A percentile compares a stretch with the other conserved stretches of the same genome.
These are phyloP conservation scores for Cirrhinus mrigala DNA, from an alignment of 2,797 vertebrate genomes.

Conservation along the genomic window DNA sequence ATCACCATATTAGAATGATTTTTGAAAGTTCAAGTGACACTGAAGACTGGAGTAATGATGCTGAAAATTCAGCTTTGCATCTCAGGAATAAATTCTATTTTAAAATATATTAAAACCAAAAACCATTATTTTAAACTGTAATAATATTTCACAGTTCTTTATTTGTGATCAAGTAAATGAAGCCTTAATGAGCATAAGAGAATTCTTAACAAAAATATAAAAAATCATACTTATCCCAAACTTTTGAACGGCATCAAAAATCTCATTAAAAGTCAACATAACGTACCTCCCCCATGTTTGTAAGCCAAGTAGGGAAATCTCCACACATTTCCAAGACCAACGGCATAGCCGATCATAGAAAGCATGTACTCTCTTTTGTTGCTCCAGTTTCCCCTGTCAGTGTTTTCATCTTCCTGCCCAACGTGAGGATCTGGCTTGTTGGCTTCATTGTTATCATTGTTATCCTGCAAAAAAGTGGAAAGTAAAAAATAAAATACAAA, in stretches of 20 bases:
- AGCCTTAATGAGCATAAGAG: no score
- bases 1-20: no score
- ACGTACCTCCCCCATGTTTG: slow-evolving; percentile 91
- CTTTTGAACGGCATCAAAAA: not conserved
- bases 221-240: no score
- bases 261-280: not conserved
- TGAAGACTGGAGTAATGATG: no score
- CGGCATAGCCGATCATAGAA: slow-evolving; percentile 93
- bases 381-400: slow-evolving; percentile 89
- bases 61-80: no score
- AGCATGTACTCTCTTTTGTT: slow-evolving; percentile 92
- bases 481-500: not conserved
- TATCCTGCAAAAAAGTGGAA: slow-evolving; percentile 36
- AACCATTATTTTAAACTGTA: no score
- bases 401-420: slow-evolving; percentile 76
- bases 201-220: no score
- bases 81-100: no score
- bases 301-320: slow-evolving; percentile 94
- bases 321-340: slow-evolving; percentile 96
- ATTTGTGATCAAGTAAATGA: no score
- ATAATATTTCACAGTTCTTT: no score
- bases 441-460: slow-evolving; percentile 25
- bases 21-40: no score
- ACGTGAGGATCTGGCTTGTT: slow-evolving; percentile 63
- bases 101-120: no score